Conservation (phyloP, 2,888 invertebrate species). For the Ganaspis brasiliensis region DNA sequence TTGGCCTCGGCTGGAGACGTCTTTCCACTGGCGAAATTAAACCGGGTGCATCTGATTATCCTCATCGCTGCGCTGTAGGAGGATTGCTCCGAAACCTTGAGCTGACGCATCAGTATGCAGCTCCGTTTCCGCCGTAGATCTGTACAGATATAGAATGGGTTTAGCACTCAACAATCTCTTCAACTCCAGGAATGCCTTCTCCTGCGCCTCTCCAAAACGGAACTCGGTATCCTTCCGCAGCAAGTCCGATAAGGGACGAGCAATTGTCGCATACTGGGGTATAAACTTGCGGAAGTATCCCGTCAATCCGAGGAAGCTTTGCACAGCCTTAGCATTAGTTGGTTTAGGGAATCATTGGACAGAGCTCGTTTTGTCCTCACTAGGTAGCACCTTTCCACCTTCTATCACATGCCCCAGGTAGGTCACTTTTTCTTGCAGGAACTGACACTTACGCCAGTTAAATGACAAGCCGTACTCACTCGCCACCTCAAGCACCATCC, state of each 20-base stretch:
- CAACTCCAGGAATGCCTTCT: constrained; percentile 49
- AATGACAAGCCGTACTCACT: constrained; percentile 54
- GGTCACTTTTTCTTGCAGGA: constrained; percentile 50
- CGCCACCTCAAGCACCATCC: constrained; percentile 54
- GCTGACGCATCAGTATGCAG: constrained; percentile 36
- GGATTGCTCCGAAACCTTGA: constrained; percentile 44
- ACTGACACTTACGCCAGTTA: constrained; percentile 60
- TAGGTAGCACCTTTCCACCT: constrained; percentile 50
- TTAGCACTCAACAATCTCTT: constrained; percentile 43
- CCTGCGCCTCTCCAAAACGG: constrained; percentile 49
- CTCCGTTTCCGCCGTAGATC: constrained; percentile 52
- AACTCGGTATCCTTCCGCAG: constrained; percentile 45
- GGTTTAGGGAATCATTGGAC: constrained; percentile 54
- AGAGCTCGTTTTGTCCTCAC: constrained; percentile 51
- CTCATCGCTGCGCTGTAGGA: too few species aligned
- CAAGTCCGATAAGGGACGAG: constrained; percentile 50
- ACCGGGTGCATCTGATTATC: constrained; percentile 47
- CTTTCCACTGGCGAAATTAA: constrained; percentile 44
- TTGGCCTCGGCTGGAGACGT: too few species aligned
- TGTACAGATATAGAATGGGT: constrained; percentile 55
- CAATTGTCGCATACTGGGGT: constrained; percentile 49
- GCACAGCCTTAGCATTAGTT: constrained; percentile 43
- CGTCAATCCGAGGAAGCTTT: constrained; percentile 57
- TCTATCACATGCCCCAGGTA: constrained; percentile 56
- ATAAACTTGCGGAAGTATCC: constrained; percentile 57